Percentiles rank a stretch among this genome's conserved stretches.
Evolutionary conservation across 2,888 invertebrate genomes (phyloP).

Genomic region (Phengaris alcon): DNA sequence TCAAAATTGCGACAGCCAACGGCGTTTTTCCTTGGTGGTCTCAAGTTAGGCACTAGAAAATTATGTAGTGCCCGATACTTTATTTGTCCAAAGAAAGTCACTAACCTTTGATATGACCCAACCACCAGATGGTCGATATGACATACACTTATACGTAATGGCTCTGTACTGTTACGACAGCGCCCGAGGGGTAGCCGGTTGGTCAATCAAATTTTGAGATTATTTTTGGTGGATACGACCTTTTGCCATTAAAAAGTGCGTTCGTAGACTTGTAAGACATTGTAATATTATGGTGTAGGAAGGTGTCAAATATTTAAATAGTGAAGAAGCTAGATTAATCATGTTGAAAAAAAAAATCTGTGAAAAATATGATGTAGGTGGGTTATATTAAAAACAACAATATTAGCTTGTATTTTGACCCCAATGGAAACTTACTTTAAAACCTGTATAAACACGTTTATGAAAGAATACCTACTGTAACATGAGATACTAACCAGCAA

Average conservation of each 20-base stretch:
- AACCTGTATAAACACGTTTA: neutral
- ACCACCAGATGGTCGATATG: neutral
- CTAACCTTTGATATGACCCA: neutral
- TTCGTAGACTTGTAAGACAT: no score
- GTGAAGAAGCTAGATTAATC: no score
- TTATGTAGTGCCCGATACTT: no score
- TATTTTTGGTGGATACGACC: no score
- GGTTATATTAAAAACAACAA: neutral
- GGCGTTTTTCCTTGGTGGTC: no score
- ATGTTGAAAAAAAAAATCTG: no score
- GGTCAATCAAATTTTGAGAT: neutral
- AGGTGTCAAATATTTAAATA: no score
- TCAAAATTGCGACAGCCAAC: no score
- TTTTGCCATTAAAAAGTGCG: no score
- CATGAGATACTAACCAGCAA: neutral
- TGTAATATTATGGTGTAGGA: no score
- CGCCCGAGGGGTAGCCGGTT: slow-evolving; percentile 11
- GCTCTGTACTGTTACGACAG: neutral
- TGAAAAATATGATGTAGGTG: no score
- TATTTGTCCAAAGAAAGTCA: neutral
- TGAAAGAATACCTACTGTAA: neutral
- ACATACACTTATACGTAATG: neutral
- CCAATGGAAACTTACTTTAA: slow-evolving; percentile 1
- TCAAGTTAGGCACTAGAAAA: no score
- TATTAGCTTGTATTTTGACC: neutral